These are phyloP conservation scores for Drosophila leontia DNA, from an alignment of 1,140 invertebrate species.

Conservation along the genomic window DNA sequence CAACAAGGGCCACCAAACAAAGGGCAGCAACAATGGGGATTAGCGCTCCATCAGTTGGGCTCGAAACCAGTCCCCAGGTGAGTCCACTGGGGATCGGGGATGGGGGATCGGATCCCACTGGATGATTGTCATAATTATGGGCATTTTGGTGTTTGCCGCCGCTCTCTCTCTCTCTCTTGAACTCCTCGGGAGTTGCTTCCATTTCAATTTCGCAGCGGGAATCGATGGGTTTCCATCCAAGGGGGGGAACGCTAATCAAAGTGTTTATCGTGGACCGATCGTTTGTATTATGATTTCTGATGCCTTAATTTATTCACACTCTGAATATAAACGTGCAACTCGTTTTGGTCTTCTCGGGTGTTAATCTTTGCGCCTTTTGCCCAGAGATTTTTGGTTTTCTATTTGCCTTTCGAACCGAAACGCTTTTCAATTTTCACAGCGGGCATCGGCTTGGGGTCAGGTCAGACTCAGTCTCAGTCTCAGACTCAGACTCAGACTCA, in stretches of 20 bases:
- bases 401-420: constrained; percentile 69
- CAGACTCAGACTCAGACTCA: too few species aligned
- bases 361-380: constrained; percentile 36
- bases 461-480: neutral
- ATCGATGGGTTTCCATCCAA: constrained; percentile 16
- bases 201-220: constrained; percentile 82
- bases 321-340: constrained; percentile 45
- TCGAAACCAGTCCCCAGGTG: constrained; percentile 3
- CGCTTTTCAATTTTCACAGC: constrained; percentile 83
- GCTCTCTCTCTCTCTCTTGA: constrained; percentile 31
- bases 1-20: constrained; percentile 69
- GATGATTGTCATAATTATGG: constrained; percentile 83
- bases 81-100: neutral
- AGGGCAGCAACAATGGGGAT: constrained; percentile 55
- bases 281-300: constrained; percentile 82
- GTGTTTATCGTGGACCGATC: constrained; percentile 80
- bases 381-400: constrained; percentile 54
- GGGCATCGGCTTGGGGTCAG: constrained; percentile 25
- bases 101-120: constrained; percentile 31
- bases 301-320: constrained; percentile 84
- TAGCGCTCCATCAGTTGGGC: constrained; percentile 31
- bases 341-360: constrained; percentile 4
- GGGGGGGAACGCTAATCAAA: constrained; percentile 72
- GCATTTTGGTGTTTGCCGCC: constrained; percentile 77
- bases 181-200: constrained; percentile 70